These are phyloP conservation scores for Galaxias olidus DNA, from an alignment of 2,797 vertebrate species.

Conservation along the genomic window DNA sequence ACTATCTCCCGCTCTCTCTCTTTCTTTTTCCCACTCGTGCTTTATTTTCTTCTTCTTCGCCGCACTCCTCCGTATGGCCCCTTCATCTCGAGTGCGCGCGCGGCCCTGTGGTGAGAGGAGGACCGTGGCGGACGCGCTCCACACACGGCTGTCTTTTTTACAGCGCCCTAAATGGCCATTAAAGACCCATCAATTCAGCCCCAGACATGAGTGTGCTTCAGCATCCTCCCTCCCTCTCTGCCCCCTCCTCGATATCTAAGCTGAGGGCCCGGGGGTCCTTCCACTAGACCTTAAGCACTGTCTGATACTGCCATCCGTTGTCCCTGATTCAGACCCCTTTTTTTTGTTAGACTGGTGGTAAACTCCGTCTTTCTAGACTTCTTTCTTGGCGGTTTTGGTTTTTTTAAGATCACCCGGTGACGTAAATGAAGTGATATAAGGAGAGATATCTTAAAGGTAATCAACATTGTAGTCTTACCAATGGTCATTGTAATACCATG, in stretches of 20 bases:
- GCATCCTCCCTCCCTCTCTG: conserved; percentile 69
- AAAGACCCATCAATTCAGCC: conserved; percentile 87
- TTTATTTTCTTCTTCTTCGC: background rate
- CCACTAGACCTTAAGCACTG: conserved; percentile 78
- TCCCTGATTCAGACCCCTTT: no score
- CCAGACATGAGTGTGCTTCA: conserved; percentile 85
- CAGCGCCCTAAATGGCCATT: conserved; percentile 82
- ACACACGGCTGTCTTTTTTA: conserved; percentile 84
- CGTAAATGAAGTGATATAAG: no score
- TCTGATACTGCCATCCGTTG: conserved; percentile 32
- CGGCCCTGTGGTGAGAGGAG: conserved; percentile 60
- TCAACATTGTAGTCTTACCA: no score
- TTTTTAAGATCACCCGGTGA: no score
- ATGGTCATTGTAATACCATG: no score
- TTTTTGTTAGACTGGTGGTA: no score
- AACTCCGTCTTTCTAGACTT: no score
- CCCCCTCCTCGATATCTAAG: conserved; percentile 47
- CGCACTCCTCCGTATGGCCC: conserved; percentile 47
- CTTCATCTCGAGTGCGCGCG: conserved; percentile 70
- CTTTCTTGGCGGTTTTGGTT: no score
- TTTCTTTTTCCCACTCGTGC: conserved; percentile 15
- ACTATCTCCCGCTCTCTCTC: conserved; percentile 35
- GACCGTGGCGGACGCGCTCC: conserved; percentile 68
- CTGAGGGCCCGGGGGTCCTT: conserved; percentile 60
- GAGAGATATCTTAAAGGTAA: no score